Evolutionary conservation across 2,797 vertebrate genomes (phyloP).

Genomic region (Tokudaia muenninki): DNA sequence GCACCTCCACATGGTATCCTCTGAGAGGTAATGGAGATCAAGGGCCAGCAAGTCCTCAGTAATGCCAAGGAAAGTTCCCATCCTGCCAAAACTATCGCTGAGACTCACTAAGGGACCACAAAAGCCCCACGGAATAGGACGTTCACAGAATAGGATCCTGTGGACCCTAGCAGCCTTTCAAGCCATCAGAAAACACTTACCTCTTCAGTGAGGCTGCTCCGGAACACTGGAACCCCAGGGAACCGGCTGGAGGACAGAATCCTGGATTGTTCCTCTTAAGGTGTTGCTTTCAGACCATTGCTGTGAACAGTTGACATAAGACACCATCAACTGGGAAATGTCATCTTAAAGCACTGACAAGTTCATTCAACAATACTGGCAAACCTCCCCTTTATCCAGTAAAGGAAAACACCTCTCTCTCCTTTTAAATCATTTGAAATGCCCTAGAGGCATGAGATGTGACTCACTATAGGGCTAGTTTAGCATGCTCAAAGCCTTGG

Average conservation of each 20-base stretch:
- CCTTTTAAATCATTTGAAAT: conserved; percentile 33
- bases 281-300: background rate
- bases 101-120: background rate
- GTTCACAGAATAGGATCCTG: background rate
- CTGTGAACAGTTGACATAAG: conserved; percentile 9
- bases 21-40: rapidly evolving
- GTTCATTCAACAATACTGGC: background rate
- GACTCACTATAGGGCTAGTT: background rate
- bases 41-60: background rate
- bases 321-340: background rate
- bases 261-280: background rate
- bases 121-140: background rate
- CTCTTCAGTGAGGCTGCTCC: background rate
- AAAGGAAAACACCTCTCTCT: background rate
- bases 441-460: background rate
- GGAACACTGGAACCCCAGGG: background rate
- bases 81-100: background rate
- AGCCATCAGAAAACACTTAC: conserved; percentile 21
- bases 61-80: background rate
- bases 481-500: background rate
- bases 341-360: background rate
- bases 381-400: background rate
- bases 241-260: background rate
- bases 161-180: rapidly evolving
- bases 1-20: background rate